Conservation (phyloP, 1,140 invertebrate genomes). For the Ditylenchus dipsaci region DNA sequence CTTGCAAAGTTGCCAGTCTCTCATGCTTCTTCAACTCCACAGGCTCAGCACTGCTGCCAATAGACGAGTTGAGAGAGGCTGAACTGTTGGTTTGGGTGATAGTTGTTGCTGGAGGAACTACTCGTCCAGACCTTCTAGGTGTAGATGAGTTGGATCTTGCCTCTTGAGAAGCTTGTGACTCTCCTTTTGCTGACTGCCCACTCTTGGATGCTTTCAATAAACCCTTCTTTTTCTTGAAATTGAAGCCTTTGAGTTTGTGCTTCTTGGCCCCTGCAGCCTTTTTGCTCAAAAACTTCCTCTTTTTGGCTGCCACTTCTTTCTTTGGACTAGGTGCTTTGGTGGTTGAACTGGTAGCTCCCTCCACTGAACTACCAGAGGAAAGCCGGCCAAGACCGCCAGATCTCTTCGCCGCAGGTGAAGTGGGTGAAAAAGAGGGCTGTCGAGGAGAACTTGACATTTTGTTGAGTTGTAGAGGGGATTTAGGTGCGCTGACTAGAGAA, state of each 20-base stretch:
- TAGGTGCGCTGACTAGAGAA: background rate
- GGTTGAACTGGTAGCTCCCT: background rate
- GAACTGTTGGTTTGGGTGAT: background rate
- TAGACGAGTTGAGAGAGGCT: background rate
- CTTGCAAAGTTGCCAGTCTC: background rate
- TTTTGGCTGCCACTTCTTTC: background rate
- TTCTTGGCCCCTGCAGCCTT: background rate
- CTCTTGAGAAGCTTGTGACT: background rate
- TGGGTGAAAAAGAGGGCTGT: background rate
- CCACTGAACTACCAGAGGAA: background rate
- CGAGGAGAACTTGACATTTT: background rate
- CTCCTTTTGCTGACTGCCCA: background rate
- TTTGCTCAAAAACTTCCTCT: background rate
- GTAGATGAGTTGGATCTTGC: no score
- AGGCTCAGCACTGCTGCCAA: background rate
- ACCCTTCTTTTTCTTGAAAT: background rate
- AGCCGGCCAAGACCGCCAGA: background rate
- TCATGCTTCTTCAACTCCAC: background rate
- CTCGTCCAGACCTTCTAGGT: background rate
- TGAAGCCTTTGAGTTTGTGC: background rate
- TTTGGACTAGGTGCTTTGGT: no score
- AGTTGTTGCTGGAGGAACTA: background rate
- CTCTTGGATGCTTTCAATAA: background rate
- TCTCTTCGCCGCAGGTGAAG: background rate
- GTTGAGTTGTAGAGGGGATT: background rate